These are phyloP conservation scores for Adelognathus sp. DNA, from an alignment of 2,888 invertebrate species.

Conservation along the genomic window DNA sequence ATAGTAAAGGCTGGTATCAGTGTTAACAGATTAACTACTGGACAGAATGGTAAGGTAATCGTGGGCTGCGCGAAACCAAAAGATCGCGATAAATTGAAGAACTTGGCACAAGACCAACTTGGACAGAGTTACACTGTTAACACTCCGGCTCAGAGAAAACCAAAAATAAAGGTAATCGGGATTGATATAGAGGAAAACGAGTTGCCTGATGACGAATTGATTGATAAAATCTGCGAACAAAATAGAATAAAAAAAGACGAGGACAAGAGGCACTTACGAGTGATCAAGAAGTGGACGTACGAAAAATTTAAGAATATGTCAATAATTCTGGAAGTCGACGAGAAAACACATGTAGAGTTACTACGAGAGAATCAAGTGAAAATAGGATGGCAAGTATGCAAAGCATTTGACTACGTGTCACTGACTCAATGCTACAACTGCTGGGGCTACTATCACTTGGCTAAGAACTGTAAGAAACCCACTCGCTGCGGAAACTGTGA, in stretches of 20 bases:
- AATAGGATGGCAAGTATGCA: slow-evolving; percentile 34
- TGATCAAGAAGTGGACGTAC: not conserved
- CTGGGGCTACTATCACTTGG: slow-evolving; percentile 36
- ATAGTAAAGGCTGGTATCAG: slow-evolving; percentile 8
- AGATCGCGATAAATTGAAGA: not conserved
- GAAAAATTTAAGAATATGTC: not conserved
- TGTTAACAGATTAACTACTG: not conserved
- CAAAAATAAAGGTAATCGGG: slow-evolving; percentile 10
- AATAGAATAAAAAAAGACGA: not conserved
- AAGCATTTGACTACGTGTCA: slow-evolving; percentile 24
- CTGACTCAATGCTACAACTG: slow-evolving; percentile 46
- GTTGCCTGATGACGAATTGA: not conserved
- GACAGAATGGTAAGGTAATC: slow-evolving; percentile 1
- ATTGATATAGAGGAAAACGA: not conserved
- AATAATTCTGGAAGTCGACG: not conserved
- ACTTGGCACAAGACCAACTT: not conserved
- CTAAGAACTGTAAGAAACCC: slow-evolving; percentile 43
- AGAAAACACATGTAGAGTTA: slow-evolving; percentile 8
- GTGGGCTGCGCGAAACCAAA: not conserved
- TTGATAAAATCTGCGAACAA: not conserved
- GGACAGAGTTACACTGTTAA: not conserved
- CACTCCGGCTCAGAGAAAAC: not conserved
- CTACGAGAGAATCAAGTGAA: slow-evolving; percentile 22
- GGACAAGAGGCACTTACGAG: not conserved
- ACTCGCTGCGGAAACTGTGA: slow-evolving; percentile 36